Evolutionary conservation across 2,888 invertebrate species (phyloP).

Genomic region (Chymomyza fuscimana): DNA sequence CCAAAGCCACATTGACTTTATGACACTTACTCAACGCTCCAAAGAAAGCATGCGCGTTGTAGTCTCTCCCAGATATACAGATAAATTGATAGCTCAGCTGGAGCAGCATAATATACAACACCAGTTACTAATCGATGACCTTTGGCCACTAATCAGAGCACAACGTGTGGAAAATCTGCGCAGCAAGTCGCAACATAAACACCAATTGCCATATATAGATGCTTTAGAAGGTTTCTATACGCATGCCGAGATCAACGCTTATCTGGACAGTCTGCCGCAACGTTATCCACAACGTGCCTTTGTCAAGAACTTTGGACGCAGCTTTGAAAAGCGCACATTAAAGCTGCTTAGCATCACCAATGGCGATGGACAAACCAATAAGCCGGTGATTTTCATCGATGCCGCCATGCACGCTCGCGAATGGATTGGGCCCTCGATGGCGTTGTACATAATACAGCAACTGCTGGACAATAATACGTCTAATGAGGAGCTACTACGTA

Average conservation of each 20-base stretch:
- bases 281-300: conserved; percentile 81
- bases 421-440: conserved; percentile 84
- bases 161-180: conserved; percentile 51
- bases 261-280: conserved; percentile 79
- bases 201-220: conserved; percentile 38
- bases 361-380: conserved; percentile 77
- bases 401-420: conserved; percentile 84
- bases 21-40: conserved; percentile 15
- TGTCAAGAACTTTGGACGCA: conserved; percentile 82
- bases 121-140: conserved; percentile 51
- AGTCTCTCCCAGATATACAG: conserved; percentile 46
- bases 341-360: conserved; percentile 83
- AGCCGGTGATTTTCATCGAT: conserved; percentile 81
- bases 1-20: conserved; percentile 39
- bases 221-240: conserved; percentile 57
- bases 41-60: conserved; percentile 49
- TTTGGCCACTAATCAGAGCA: conserved; percentile 45
- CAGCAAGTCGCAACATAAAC: conserved; percentile 27
- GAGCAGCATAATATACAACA: conserved; percentile 34
- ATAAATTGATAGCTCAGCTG: conserved; percentile 29
- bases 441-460: conserved; percentile 82
- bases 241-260: conserved; percentile 80
- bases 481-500: conserved; percentile 80
- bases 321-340: conserved; percentile 82
- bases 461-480: conserved; percentile 80